phyloP scores from a whole-genome alignment of 2,888 invertebrate genomes.

The Perizoma flavofasciatum region DNA sequence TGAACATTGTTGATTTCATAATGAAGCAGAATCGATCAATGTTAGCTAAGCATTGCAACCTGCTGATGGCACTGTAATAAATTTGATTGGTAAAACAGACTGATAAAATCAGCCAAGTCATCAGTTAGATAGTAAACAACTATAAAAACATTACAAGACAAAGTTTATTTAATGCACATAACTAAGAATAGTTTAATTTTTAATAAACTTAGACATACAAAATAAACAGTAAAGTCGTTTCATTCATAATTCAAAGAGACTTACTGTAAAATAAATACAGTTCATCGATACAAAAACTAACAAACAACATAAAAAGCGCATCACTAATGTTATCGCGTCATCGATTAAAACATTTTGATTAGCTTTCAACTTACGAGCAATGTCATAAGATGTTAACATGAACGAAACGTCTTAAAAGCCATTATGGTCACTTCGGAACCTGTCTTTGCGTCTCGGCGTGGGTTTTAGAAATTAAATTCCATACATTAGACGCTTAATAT shows the following conservation, averaged over 20 bases:
- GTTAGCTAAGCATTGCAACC: not conserved
- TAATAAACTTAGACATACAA: slow-evolving; percentile 27
- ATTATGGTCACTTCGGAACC: slow-evolving; percentile 62
- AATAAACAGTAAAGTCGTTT: slow-evolving; percentile 34
- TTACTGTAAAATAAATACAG: slow-evolving; percentile 43
- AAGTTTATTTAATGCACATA: slow-evolving; percentile 26
- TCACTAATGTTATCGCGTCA: slow-evolving; percentile 78
- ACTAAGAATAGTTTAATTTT: slow-evolving; percentile 28
- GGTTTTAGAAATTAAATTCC: slow-evolving; percentile 79
- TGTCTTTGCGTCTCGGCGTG: slow-evolving; percentile 62
- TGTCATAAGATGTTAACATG: slow-evolving; percentile 73
- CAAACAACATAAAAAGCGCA: slow-evolving; percentile 50
- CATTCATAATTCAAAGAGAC: slow-evolving; percentile 38
- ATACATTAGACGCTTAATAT: slow-evolving; percentile 79
- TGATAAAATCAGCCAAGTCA: slow-evolving; percentile 17
- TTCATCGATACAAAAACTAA: slow-evolving; percentile 44
- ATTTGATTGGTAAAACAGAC: slow-evolving; percentile 19
- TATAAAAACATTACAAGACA: slow-evolving; percentile 24
- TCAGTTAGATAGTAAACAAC: slow-evolving; percentile 20
- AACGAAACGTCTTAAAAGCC: slow-evolving; percentile 72
- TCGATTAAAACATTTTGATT: slow-evolving; percentile 84
- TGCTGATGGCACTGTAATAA: slow-evolving; percentile 10
- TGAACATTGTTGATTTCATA: no score
- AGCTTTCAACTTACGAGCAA: slow-evolving; percentile 82
- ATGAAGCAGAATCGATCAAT: no score